Evolutionary conservation across 2,797 vertebrate species (phyloP).

Genomic region (Apogon hyalosoma): DNA sequence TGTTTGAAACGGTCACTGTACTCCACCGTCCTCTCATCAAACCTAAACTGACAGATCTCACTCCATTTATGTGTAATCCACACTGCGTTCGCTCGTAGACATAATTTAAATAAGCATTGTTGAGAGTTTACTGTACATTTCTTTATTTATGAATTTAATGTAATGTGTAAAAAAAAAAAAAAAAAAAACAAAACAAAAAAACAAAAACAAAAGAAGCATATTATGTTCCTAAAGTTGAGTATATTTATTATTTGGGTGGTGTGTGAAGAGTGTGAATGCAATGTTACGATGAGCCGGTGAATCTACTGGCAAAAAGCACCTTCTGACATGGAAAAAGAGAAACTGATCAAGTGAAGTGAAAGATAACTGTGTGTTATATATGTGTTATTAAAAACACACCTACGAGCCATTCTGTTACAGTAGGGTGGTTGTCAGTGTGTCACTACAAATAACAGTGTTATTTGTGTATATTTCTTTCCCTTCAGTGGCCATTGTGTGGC

Average conservation of each 20-base stretch:
- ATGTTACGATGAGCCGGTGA: slow-evolving; percentile 51
- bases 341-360: slow-evolving; percentile 39
- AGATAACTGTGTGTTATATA: slow-evolving; percentile 43
- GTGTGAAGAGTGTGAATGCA: slow-evolving; percentile 70
- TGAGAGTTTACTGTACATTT: slow-evolving; percentile 66
- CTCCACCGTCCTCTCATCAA: slow-evolving; percentile 48
- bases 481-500: slow-evolving; percentile 72
- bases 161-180: slow-evolving; percentile 50
- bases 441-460: slow-evolving; percentile 72
- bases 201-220: slow-evolving; percentile 6
- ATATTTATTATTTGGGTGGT: slow-evolving; percentile 82
- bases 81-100: slow-evolving; percentile 49
- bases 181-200: too few relatives aligned
- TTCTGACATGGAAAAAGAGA: slow-evolving; percentile 55
- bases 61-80: slow-evolving; percentile 51
- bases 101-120: slow-evolving; percentile 67
- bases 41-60: slow-evolving; percentile 60
- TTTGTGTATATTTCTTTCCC: slow-evolving; percentile 43
- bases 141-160: slow-evolving; percentile 79
- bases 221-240: slow-evolving; percentile 66
- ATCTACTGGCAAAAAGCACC: slow-evolving; percentile 62
- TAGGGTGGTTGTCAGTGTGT: slow-evolving; percentile 50
- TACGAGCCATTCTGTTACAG: slow-evolving; percentile 23
- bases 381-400: slow-evolving; percentile 44
- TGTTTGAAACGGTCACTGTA: slow-evolving; percentile 47